A percentile compares a stretch with the other conserved stretches of the same genome.
These are phyloP conservation scores for Planiliza haematocheilus DNA, from an alignment of 2,113 vertebrate genomes.

Conservation along the genomic window DNA sequence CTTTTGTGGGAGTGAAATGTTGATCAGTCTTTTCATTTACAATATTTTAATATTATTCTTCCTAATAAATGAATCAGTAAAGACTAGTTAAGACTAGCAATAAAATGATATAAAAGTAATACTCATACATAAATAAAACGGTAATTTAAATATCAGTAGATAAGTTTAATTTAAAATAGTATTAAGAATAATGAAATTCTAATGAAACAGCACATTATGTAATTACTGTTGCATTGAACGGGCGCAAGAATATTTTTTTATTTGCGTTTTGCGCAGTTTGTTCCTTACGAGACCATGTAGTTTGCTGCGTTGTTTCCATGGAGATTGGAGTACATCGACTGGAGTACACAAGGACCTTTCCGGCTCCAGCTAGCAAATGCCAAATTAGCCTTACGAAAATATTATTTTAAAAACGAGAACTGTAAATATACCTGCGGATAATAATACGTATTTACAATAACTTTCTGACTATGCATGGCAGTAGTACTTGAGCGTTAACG, in stretches of 20 bases:
- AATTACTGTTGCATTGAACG: neutral
- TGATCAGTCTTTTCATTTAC: neutral
- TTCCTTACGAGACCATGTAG: slow-evolving; percentile 43
- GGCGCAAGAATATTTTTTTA: fast-evolving
- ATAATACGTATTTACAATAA: neutral
- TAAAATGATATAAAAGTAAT: too few species aligned
- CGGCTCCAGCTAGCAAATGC: neutral
- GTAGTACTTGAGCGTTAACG: neutral
- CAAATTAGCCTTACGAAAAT: neutral
- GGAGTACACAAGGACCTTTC: neutral
- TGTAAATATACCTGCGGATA: too few species aligned
- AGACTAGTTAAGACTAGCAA: too few species aligned
- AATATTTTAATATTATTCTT: neutral
- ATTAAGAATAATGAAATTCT: neutral
- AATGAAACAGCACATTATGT: neutral
- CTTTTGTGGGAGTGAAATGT: neutral
- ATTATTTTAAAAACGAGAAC: too few species aligned
- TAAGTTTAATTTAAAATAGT: neutral
- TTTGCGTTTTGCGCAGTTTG: slow-evolving; percentile 51
- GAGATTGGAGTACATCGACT: slow-evolving; percentile 43
- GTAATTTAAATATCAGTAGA: neutral
- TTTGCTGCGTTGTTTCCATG: slow-evolving; percentile 62
- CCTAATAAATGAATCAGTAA: neutral
- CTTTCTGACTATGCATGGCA: neutral
- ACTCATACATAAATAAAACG: too few species aligned